These are phyloP conservation scores for Myotis davidii DNA, from an alignment of 2,113 vertebrate species.

Conservation along the genomic window DNA sequence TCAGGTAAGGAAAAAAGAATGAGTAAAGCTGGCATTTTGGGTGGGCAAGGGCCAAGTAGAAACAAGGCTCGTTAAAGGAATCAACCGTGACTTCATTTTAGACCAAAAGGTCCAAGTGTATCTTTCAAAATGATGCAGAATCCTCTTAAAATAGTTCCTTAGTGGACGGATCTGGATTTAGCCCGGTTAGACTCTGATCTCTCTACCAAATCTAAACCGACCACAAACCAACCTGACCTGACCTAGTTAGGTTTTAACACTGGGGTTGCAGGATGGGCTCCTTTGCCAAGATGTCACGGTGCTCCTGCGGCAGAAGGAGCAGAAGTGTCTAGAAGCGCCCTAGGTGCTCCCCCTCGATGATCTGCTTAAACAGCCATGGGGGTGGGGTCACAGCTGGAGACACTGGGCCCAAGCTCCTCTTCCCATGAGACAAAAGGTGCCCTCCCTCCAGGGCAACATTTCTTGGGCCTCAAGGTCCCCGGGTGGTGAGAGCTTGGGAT, in stretches of 20 bases:
- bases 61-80: neutral
- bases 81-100: neutral
- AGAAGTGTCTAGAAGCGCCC: neutral
- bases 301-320: neutral
- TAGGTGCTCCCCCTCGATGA: neutral
- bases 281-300: neutral
- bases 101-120: neutral
- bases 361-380: neutral
- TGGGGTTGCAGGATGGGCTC: neutral
- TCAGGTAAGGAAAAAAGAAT: neutral
- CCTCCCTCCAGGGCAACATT: neutral
- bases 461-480: neutral
- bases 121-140: slow-evolving; percentile 7
- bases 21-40: neutral
- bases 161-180: neutral
- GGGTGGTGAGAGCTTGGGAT: neutral
- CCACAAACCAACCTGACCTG: neutral
- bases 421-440: neutral
- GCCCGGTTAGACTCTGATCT: neutral
- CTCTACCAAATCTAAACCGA: neutral
- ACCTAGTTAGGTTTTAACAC: neutral
- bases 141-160: neutral
- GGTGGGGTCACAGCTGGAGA: neutral
- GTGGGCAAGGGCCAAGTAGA: neutral
- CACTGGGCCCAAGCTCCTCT: neutral